Evolutionary conservation across 2,113 vertebrate genomes (phyloP).

Genomic region (Syngnathus scovelli): DNA sequence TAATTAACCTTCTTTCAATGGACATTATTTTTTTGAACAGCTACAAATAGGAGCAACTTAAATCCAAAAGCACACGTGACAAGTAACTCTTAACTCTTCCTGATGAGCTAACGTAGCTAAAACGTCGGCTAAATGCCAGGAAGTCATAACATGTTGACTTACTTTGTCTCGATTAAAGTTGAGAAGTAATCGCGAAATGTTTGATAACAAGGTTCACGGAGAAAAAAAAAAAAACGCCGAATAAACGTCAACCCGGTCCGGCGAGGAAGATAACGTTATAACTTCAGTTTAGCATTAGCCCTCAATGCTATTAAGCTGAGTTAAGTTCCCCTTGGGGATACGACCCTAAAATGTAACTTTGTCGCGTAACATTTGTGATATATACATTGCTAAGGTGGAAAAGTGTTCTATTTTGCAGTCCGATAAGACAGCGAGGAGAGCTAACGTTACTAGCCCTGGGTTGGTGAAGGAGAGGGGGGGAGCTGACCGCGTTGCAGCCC

Average conservation of each 20-base stretch:
- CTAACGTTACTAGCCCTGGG: slow-evolving; percentile 45
- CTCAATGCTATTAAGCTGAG: not conserved
- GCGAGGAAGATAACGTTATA: not conserved
- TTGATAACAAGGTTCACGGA: not conserved
- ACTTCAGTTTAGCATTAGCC: slow-evolving; percentile 20
- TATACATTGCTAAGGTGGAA: not conserved
- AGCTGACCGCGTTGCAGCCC: slow-evolving; percentile 15
- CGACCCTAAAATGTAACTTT: not conserved
- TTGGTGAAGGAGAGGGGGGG: not conserved
- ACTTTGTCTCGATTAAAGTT: not conserved
- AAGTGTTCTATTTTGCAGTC: slow-evolving; percentile 19
- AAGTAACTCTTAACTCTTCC: slow-evolving; percentile 11
- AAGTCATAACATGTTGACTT: not conserved
- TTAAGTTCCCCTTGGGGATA: accelerated
- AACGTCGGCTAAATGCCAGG: slow-evolving; percentile 6
- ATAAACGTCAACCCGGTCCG: slow-evolving; percentile 25
- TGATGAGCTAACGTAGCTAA: slow-evolving; percentile 10
- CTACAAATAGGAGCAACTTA: not conserved
- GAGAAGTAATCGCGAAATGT: not conserved
- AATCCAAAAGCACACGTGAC: not conserved
- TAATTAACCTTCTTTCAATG: not conserved
- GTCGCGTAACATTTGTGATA: not conserved
- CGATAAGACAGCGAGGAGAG: slow-evolving; percentile 39
- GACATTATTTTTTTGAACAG: too few relatives aligned
- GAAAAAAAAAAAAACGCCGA: not conserved